Base-by-base conservation (phyloP, 1,140 invertebrate species). In the Conopomorpha cramerella region DNA sequence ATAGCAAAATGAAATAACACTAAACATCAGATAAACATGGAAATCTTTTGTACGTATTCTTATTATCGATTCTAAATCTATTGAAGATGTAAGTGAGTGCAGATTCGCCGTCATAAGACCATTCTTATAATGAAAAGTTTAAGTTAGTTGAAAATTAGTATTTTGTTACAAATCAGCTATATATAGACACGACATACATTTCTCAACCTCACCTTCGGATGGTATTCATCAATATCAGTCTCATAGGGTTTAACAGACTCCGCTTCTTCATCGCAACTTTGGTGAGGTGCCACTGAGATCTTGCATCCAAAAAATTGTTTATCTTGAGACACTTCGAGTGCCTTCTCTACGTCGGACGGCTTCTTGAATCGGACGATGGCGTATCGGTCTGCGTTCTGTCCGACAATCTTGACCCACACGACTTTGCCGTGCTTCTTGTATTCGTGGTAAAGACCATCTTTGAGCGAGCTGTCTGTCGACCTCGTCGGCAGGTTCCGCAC, bases 361-460 rank as follows among this genome's bases (percentile, higher is more conserved):
- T 97, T 97, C 76, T 96, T 97, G 73, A 98, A 98, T 63, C 92
- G 95, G 43, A 77, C 68, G 36, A 77, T 66, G 38, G 71, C 71
- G 31, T 72, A 77, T 25, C 71, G 52, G 41, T 77, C 71, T 18
- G 66, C 65, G 37, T 72, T 73, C 41, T 73, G 68, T 38, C 71
- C 71, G 37, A 73, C 68, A 36, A 76, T 68, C 42, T 76, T 95
- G 16, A 98, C 95, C 83, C 91, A 93, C 45, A 92, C 92, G 49
- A 98, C 93, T 81, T 97, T 98, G 16, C 95, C 95, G 78, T 98
- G 93, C 56, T 98, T 98, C 79, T 98, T 97, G 81, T 97, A 98
- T 74, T 98, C 95, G 79, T 98, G 95, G 80, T 95, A 98, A 40
- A 98, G 84, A 40, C 95, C 95, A 79, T 98, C 96, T 79, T 97